A percentile compares a stretch with the other conserved stretches of the same genome.
Evolutionary conservation across 2,888 invertebrate genomes (phyloP).

Genomic region (Dusona sp.): DNA sequence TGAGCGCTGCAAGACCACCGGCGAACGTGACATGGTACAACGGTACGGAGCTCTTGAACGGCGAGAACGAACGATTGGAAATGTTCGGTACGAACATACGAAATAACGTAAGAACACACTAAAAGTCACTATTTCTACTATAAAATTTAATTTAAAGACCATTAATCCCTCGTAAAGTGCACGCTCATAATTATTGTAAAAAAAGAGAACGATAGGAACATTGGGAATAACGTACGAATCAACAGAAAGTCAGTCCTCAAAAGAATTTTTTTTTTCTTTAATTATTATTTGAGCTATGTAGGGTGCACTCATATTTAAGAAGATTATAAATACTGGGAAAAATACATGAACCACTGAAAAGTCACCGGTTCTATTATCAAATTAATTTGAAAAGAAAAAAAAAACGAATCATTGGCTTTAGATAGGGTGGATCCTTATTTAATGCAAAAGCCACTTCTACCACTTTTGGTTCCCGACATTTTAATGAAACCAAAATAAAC

Average conservation of each 20-base stretch:
- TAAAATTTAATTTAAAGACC: background rate
- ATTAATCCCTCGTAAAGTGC: background rate
- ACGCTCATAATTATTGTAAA: background rate
- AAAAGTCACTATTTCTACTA: constrained; percentile 36
- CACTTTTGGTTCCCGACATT: background rate
- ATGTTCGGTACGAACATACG: constrained; percentile 79
- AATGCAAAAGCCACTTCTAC: background rate
- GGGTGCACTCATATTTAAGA: background rate
- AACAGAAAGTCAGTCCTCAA: no score
- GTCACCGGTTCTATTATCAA: background rate
- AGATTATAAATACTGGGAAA: background rate
- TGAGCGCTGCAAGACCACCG: constrained; percentile 92
- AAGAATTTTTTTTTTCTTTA: no score
- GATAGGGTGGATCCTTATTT: no score
- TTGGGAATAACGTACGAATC: no score
- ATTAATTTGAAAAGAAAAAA: background rate
- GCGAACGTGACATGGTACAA: constrained; percentile 95
- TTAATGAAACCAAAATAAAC: background rate
- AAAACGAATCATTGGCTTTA: background rate
- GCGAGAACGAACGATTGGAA: constrained; percentile 79
- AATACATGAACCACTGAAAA: background rate
- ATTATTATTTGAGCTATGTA: background rate
- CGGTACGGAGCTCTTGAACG: constrained; percentile 86
- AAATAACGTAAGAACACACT: constrained; percentile 79
- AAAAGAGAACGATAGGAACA: background rate